Evolutionary conservation across 2,113 vertebrate species (phyloP).

Genomic region (Epinephelus lanceolatus): DNA sequence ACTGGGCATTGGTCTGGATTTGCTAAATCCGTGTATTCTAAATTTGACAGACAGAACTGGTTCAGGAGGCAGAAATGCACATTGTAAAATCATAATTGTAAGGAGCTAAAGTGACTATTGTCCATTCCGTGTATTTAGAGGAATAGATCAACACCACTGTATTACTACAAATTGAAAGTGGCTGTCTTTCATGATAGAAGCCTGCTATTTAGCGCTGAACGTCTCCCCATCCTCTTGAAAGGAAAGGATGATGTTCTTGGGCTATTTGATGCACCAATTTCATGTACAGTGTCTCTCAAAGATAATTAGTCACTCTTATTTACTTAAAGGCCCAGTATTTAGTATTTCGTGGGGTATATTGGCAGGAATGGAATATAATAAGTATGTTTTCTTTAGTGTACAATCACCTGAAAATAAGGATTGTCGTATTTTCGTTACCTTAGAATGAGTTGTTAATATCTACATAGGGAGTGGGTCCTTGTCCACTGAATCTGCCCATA

Average conservation of each 20-base stretch:
- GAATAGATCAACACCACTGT: background rate
- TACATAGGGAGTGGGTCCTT: too few relatives aligned
- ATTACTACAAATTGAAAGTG: background rate
- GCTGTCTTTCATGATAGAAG: background rate
- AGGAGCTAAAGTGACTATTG: background rate
- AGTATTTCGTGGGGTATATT: too few relatives aligned
- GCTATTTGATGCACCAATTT: background rate
- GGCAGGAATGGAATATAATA: too few relatives aligned
- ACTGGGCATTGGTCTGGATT: conserved; percentile 18
- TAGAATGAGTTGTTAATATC: too few relatives aligned
- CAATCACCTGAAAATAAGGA: too few relatives aligned
- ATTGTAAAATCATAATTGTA: conserved; percentile 1
- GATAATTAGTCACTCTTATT: background rate
- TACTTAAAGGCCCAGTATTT: too few relatives aligned
- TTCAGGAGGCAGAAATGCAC: conserved; percentile 4
- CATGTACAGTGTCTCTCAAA: background rate
- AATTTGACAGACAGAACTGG: conserved; percentile 15
- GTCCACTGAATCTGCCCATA: too few relatives aligned
- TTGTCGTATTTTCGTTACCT: too few relatives aligned
- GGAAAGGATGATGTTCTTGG: background rate
- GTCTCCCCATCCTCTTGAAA: background rate
- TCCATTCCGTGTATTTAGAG: background rate
- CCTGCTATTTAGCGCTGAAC: background rate
- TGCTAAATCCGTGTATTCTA: conserved; percentile 17
- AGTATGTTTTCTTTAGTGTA: too few relatives aligned